These are phyloP conservation scores for Laothoe populi DNA, from an alignment of 2,888 invertebrate genomes.

Conservation along the genomic window DNA sequence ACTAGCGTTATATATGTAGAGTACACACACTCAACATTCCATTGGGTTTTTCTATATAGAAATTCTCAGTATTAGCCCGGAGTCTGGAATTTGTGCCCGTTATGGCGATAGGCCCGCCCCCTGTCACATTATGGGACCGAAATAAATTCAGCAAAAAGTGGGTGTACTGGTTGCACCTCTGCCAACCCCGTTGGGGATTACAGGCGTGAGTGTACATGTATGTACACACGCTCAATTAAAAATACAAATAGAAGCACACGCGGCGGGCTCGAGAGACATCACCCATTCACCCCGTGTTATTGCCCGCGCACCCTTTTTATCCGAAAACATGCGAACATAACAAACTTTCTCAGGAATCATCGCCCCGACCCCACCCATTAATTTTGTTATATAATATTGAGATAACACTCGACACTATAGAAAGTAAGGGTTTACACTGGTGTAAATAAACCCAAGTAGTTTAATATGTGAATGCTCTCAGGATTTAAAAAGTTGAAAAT, in stretches of 20 bases:
- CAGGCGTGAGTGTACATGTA: no score
- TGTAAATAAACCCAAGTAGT: constrained; percentile 3
- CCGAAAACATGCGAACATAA: constrained; percentile 64
- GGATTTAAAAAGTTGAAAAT: not conserved
- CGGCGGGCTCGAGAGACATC: not conserved
- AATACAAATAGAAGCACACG: constrained; percentile 19
- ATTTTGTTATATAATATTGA: constrained; percentile 65
- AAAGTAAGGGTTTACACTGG: constrained; percentile 27
- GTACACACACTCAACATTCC: not conserved
- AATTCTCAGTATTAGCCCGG: no score
- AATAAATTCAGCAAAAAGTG: no score
- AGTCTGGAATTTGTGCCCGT: no score
- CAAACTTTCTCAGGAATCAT: constrained; percentile 70
- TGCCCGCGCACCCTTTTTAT: constrained; percentile 73
- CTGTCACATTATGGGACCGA: no score
- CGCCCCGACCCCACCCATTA: constrained; percentile 62
- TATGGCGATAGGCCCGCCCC: no score
- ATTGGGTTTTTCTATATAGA: no score
- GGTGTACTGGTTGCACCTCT: no score
- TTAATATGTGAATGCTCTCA: not conserved
- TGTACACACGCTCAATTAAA: constrained; percentile 23
- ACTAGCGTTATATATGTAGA: not conserved
- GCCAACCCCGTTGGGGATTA: no score
- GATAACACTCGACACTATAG: constrained; percentile 46
- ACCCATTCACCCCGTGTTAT: constrained; percentile 58